A percentile compares a stretch with the other conserved stretches of the same genome.
Evolutionary conservation across 2,888 invertebrate species (phyloP).

Genomic region (Polydrusus cervinus): DNA sequence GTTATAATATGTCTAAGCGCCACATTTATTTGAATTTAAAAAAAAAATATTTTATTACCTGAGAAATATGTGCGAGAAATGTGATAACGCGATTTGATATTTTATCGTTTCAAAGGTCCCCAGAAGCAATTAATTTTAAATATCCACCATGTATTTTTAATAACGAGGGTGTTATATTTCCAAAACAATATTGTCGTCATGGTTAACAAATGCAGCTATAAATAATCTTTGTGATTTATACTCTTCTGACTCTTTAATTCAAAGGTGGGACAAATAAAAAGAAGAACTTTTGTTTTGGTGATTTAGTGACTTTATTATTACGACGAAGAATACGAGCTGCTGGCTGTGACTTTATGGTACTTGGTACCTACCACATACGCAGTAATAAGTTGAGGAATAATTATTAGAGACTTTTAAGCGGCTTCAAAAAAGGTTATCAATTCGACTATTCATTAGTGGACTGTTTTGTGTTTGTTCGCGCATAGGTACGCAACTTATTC

Average conservation of each 20-base stretch:
- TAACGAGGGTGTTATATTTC: constrained; percentile 47
- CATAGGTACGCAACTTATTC: too few species aligned
- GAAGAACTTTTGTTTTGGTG: constrained; percentile 29
- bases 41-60: constrained; percentile 45
- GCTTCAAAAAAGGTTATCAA: too few species aligned
- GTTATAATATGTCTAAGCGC: constrained; percentile 23
- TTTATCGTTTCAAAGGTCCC: constrained; percentile 47
- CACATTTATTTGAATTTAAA: constrained; percentile 37
- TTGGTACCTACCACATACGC: constrained; percentile 36
- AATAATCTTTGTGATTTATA: constrained; percentile 48
- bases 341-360: constrained; percentile 19
- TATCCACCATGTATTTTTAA: constrained; percentile 45
- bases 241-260: constrained; percentile 30
- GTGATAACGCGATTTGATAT: constrained; percentile 51
- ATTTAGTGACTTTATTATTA: constrained; percentile 45
- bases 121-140: constrained; percentile 51
- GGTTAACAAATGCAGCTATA: constrained; percentile 42
- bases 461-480: too few species aligned
- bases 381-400: too few species aligned
- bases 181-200: constrained; percentile 51
- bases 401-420: too few species aligned
- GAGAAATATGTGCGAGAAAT: constrained; percentile 51
- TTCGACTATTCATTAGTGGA: too few species aligned
- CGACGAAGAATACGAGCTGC: constrained; percentile 36
- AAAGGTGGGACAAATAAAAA: constrained; percentile 31